A percentile compares a stretch with the other conserved stretches of the same genome.
These are phyloP conservation scores for Sorex fumeus DNA, from an alignment of 2,113 vertebrate species.

Conservation along the genomic window DNA sequence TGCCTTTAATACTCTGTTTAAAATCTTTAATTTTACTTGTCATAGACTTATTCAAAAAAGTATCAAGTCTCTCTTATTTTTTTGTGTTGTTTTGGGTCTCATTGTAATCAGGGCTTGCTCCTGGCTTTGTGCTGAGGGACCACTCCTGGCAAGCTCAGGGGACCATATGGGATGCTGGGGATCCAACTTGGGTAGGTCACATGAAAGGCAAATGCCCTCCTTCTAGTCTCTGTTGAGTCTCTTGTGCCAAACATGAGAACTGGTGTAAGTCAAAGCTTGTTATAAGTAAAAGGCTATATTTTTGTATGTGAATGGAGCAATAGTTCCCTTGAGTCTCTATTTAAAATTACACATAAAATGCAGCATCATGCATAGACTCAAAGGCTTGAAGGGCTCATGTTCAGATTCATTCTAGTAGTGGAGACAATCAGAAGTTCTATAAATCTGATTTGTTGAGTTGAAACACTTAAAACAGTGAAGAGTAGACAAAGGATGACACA, in stretches of 20 bases:
- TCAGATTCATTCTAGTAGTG: neutral
- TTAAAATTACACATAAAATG: neutral
- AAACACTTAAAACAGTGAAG: neutral
- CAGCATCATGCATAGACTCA: neutral
- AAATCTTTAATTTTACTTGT: conserved; percentile 54
- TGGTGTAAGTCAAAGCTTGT: neutral
- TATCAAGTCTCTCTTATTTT: neutral
- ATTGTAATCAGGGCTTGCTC: too few species aligned
- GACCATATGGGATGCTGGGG: too few species aligned
- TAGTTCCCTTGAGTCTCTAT: neutral
- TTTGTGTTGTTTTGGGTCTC: neutral
- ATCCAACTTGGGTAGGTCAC: too few species aligned
- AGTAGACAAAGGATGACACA: neutral
- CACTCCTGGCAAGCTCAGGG: too few species aligned
- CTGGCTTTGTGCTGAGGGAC: too few species aligned
- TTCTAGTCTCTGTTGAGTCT: too few species aligned
- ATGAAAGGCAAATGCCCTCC: too few species aligned
- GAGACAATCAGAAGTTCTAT: neutral
- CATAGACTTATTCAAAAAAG: conserved; percentile 14
- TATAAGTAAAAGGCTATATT: conserved; percentile 30
- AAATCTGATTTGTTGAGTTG: neutral
- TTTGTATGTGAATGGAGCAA: neutral
- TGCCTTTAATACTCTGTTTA: neutral
- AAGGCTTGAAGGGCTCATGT: neutral
- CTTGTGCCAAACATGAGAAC: too few species aligned